Percentiles rank a stretch among this genome's conserved stretches.
Conservation (phyloP, 2,113 vertebrate genomes). For the Sorex araneus region DNA sequence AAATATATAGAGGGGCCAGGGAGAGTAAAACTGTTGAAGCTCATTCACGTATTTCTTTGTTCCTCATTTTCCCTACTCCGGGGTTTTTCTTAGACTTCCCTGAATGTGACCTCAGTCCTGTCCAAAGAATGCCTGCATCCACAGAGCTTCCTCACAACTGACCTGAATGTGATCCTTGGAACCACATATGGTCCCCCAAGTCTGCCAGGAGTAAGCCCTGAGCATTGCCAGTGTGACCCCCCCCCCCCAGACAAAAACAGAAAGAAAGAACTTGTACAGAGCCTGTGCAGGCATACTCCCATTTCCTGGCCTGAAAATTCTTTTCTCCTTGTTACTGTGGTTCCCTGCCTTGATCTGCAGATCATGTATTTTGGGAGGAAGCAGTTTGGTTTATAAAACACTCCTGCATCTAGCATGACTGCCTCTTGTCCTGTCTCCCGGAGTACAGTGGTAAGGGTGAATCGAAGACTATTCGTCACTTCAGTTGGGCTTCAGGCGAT, state of each 20-base stretch:
- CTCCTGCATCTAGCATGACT: background rate
- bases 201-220: background rate
- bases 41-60: conserved; percentile 27
- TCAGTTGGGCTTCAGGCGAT: conserved; percentile 50
- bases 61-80: background rate
- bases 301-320: conserved; percentile 3
- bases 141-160: background rate
- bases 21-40: background rate
- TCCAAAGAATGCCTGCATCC: background rate
- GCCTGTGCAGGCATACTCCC: background rate
- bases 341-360: conserved; percentile 20
- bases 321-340: background rate
- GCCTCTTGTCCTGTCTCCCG: conserved; percentile 4
- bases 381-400: conserved; percentile 3
- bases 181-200: background rate
- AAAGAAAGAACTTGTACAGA: background rate
- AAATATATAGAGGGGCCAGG: background rate
- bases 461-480: conserved; percentile 40
- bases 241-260: background rate
- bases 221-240: background rate
- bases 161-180: too few relatives aligned
- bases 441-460: conserved; percentile 39
- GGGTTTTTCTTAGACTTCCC: background rate
- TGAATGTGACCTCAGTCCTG: conserved; percentile 39
- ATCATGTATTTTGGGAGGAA: conserved; percentile 21